Evolutionary conservation across 2,888 invertebrate species (phyloP), one percentile per base, ranked within the genome.

Genomic region (Stenchaetothrips biformis): DNA sequence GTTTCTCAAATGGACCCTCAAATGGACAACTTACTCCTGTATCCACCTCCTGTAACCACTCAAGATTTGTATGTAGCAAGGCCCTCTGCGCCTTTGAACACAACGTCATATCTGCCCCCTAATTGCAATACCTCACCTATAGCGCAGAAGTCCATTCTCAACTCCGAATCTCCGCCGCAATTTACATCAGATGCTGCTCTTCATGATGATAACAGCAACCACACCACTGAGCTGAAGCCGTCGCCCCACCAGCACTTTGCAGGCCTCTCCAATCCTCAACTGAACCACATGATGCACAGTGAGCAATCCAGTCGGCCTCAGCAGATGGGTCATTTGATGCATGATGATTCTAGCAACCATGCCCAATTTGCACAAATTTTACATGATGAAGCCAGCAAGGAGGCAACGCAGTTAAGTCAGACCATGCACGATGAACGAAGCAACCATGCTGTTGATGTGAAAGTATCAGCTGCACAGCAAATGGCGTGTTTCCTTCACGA

Each of bases 241-340:
- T 21, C 21, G 4, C 21, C n/a, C 25, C 67, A 74, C 25, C 67
- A 25, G 7, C 67, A 74, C 11, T 74, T 74, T 25, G 21, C 67
- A 25, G 21, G 21, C 11, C 11, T 74, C 8, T 9, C 67, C 11
- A 74, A 74, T 21, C 11, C 67, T 7, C 67, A 74, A 11, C 25
- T 74, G 67, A 74, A 21, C 67, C 67, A 74, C 8, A 74, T 74
- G 25, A 74, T 74, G 67, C 67, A 74, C 25, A 21, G 67, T 8
- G 67, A 74, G 67, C 67, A 21, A 25, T 7, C 67, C 7, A 25
- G 11, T 25, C 21, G 67, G 11, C 9, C 67, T 7, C 67, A 74
- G 11, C 67, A 74, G 67, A 21, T 74, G 67, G 25, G 21, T 11
- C 67, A 74, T 11, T 25, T 67, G 9, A 67, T 67, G 2, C 67